Percentiles rank a stretch among this genome's conserved stretches.
Evolutionary conservation across 2,888 invertebrate species (phyloP).

Genomic region (Minunthozetes semirufus): DNA sequence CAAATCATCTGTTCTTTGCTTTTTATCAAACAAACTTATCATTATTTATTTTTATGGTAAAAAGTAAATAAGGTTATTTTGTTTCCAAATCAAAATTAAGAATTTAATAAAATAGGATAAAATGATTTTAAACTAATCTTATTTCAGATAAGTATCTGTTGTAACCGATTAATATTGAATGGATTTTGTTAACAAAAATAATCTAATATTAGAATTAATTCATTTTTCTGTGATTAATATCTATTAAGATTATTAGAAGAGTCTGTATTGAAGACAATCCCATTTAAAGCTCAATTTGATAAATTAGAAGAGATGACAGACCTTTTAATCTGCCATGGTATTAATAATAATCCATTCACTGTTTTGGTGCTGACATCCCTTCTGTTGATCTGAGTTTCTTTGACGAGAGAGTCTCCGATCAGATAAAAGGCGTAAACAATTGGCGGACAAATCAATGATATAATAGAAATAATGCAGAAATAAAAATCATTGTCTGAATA

Average conservation of each 20-base stretch:
- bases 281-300: too few relatives aligned
- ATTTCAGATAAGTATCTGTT: neutral
- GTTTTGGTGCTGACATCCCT: constrained; percentile 40
- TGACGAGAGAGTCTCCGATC: constrained; percentile 39
- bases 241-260: too few relatives aligned
- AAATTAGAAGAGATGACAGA: too few relatives aligned
- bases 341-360: constrained; percentile 41
- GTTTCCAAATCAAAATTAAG: neutral
- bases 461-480: constrained; percentile 36
- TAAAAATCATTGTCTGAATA: constrained; percentile 36
- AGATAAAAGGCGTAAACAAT: constrained; percentile 42
- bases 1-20: too few relatives aligned
- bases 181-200: too few relatives aligned
- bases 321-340: constrained; percentile 44
- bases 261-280: too few relatives aligned
- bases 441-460: constrained; percentile 39
- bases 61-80: too few relatives aligned
- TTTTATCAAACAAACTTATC: too few relatives aligned
- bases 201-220: too few relatives aligned
- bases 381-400: constrained; percentile 37
- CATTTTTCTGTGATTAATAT: too few relatives aligned
- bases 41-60: too few relatives aligned
- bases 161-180: neutral
- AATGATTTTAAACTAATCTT: neutral
- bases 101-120: neutral